These are phyloP conservation scores for Pyxicephalus adspersus DNA, from an alignment of 2,113 vertebrate genomes.

Conservation along the genomic window DNA sequence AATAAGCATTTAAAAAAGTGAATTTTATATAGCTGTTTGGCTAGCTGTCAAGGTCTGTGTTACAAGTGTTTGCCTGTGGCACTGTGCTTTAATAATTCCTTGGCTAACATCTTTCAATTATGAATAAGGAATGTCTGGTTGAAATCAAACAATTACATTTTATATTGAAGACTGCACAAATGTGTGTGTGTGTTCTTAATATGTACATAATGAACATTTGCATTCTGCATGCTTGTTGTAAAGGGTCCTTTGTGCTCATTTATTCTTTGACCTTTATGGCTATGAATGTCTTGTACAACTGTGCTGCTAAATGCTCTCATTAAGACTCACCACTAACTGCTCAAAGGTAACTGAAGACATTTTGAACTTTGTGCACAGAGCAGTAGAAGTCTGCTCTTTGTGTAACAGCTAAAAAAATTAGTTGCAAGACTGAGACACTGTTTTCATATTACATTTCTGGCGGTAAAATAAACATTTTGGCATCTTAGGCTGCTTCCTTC, in stretches of 20 bases:
- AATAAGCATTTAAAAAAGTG: conserved; percentile 20
- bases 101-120: conserved; percentile 38
- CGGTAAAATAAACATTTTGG: conserved; percentile 53
- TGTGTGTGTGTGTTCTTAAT: conserved; percentile 50
- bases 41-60: conserved; percentile 21
- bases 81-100: conserved; percentile 37
- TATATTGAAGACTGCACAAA: conserved; percentile 39
- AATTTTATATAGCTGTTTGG: conserved; percentile 43
- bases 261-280: conserved; percentile 41
- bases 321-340: accelerated
- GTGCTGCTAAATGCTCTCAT: conserved; percentile 14
- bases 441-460: conserved; percentile 50
- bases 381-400: accelerated
- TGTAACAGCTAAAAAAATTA: conserved; percentile 8
- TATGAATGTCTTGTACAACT: not conserved
- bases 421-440: not conserved
- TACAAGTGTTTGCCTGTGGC: conserved; percentile 40
- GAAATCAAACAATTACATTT: conserved; percentile 51
- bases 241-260: conserved; percentile 54
- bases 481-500: conserved; percentile 57
- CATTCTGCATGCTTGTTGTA: conserved; percentile 39
- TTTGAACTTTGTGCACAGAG: conserved; percentile 25
- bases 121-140: conserved; percentile 51
- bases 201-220: conserved; percentile 57
- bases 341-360: conserved; percentile 42